Base-by-base conservation (phyloP, 2,113 vertebrate genomes). In the Eolophus roseicapilla region DNA sequence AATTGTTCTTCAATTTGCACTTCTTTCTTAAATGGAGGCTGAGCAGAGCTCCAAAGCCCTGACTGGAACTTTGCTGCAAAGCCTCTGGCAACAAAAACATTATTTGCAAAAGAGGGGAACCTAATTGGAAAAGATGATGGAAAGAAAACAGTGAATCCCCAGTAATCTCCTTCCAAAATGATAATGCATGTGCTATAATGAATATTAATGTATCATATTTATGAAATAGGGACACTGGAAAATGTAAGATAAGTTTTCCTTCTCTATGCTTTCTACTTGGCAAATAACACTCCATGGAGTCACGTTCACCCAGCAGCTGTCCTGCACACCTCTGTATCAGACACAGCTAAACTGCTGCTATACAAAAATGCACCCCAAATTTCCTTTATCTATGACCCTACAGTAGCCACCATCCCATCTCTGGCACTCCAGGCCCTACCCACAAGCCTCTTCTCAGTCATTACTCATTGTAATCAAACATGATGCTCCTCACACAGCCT, bases 41-140 rank as follows among this genome's bases (percentile, higher is more conserved):
- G 90, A 97, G 83, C 91, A 82, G 90, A 90, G 75, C 90, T 92
- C 71, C 76, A 84, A 89, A 88, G 53, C 82, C 82, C 64, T 89
- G 73, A 29, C 96, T 94, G 65, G 88, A 95, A 97, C 90, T 94
- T 63, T 49, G 75, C 83, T 92, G 95, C 93, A 96, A 97, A 97
- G 96, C 97, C 96, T 74, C 95, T 96, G 96, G 97, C 97, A 97
- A 96, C 44, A 83, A 87, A 94, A 88, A 97, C 94, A 97, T 97
- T 97, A 97, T 98, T 97, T 98, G 97, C 94, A 96, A 95, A 97
- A 97, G 94, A 97, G 88, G 90, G 77, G 91, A 94, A 97, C 80
- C 94, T 98, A 98, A 98, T 96, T 98, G 97, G 97, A 98, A 98
- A 98, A 94, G 92, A 97, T 79, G 96, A 96, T 82, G 92, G 97